Evolutionary conservation across 2,888 invertebrate genomes (phyloP), one percentile per base, ranked within the genome.

Genomic region (Mythimna loreyi): DNA sequence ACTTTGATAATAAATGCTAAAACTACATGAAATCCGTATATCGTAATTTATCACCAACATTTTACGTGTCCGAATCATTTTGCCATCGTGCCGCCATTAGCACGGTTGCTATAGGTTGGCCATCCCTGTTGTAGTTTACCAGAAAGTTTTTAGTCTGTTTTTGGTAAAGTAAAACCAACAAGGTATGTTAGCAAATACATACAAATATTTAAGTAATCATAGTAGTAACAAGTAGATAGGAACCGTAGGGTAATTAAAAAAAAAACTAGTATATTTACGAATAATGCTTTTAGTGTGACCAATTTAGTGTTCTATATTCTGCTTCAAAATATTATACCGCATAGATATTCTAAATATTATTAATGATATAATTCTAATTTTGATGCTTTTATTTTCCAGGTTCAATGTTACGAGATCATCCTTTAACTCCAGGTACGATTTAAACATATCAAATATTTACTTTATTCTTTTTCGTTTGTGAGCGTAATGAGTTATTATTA

Each of bases 341-440:
- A 23, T 50, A 43, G 30, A 45, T 50, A 43, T 21, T 75, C 6
- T 11, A 11, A 40, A 33, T 25, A 28, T 45, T 30, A 0, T 56
- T 40, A 36, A 13, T 2, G 19, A 25, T 74, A 25, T 56, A 13
- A 36, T 33, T 52, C 9, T 64, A 52, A 80, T 71, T 1, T 57
- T 25, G 40, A 9, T 65, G 16, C 78, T 72, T 78, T 74, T 75
- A 74, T 43, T 63, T 93, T 91, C 28, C 91, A 96, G 96, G 95
- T 89, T 96, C 96, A 88, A 95, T 96, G 95, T 88, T 96, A 88
- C 92, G 96, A 86, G 96, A 96, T 89, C 95, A 95, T 89, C 96
- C 96, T 60, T 88, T 96, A 86, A 94, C 96, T 81, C 95, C 95
- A 91, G 96, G 96, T 95, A 67, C 55, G 19, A 25, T 43, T 16